A percentile compares a stretch with the other conserved stretches of the same genome.
Evolutionary conservation across 2,113 vertebrate species (phyloP).

Genomic region (Corythornis cristatus): DNA sequence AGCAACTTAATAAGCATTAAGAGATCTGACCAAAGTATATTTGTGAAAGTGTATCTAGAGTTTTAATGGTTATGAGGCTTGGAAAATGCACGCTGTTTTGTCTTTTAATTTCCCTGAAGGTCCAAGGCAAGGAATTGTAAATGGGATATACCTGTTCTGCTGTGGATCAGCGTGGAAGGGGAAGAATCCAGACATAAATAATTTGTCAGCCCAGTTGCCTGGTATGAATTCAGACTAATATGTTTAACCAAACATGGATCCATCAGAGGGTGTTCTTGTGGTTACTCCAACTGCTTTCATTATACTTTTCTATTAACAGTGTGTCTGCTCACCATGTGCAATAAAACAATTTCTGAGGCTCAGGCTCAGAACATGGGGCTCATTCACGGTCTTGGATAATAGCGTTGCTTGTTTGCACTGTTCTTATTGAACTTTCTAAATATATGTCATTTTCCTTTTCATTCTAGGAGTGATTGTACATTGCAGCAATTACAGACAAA

Average conservation of each 20-base stretch:
- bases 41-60: background rate
- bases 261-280: slow-evolving; percentile 47
- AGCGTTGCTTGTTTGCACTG: slow-evolving; percentile 51
- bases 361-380: slow-evolving; percentile 44
- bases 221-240: slow-evolving; percentile 53
- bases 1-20: background rate
- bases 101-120: background rate
- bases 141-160: background rate
- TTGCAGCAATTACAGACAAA: slow-evolving; percentile 75
- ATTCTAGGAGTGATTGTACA: slow-evolving; percentile 65
- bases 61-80: background rate
- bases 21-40: background rate
- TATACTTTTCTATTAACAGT: slow-evolving; percentile 51
- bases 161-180: background rate
- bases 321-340: slow-evolving; percentile 58
- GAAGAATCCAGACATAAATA: slow-evolving; percentile 20
- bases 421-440: slow-evolving; percentile 73
- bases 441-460: slow-evolving; percentile 72
- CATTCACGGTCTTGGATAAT: slow-evolving; percentile 54
- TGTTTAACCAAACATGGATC: slow-evolving; percentile 34
- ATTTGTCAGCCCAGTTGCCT: slow-evolving; percentile 39
- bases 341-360: slow-evolving; percentile 61
- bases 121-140: background rate
- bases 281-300: slow-evolving; percentile 53
- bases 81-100: background rate